A percentile compares a stretch with the other conserved stretches of the same genome.
Conservation (phyloP, 2,113 vertebrate genomes). For the Lethenteron reissneri region DNA sequence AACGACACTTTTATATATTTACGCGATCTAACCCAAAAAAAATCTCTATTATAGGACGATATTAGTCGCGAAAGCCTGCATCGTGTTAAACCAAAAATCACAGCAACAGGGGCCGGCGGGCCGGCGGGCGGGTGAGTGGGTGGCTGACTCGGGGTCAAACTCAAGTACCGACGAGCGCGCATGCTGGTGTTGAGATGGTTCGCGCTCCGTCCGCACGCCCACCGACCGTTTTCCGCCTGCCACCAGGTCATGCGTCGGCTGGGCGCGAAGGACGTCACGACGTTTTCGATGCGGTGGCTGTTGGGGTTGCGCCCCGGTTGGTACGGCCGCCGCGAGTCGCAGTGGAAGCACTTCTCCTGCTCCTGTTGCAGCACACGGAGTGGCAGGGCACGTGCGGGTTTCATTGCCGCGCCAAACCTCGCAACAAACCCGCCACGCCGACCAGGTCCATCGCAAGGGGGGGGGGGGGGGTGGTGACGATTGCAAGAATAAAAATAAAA, state of each 20-base stretch:
- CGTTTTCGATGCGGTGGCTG: conserved; percentile 68
- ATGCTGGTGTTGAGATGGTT: no score
- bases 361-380: conserved; percentile 27
- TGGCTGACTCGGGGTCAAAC: no score
- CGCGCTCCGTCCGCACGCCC: background rate
- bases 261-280: conserved; percentile 65
- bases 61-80: no score
- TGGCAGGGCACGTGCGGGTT: no score
- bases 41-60: no score
- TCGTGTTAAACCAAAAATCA: no score
- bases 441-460: background rate
- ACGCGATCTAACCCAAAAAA: no score
- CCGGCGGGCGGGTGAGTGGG: no score
- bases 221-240: conserved; percentile 85
- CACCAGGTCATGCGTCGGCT: conserved; percentile 94
- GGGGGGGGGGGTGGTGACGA: background rate
- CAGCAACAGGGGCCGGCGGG: no score
- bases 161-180: no score
- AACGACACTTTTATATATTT: no score
- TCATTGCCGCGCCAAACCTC: background rate
- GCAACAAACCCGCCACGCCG: background rate
- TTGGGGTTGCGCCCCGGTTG: conserved; percentile 29
- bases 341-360: conserved; percentile 88
- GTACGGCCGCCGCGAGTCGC: conserved; percentile 39
- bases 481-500: background rate